Conservation (phyloP, 2,113 vertebrate genomes). For the Prolemur simus region DNA sequence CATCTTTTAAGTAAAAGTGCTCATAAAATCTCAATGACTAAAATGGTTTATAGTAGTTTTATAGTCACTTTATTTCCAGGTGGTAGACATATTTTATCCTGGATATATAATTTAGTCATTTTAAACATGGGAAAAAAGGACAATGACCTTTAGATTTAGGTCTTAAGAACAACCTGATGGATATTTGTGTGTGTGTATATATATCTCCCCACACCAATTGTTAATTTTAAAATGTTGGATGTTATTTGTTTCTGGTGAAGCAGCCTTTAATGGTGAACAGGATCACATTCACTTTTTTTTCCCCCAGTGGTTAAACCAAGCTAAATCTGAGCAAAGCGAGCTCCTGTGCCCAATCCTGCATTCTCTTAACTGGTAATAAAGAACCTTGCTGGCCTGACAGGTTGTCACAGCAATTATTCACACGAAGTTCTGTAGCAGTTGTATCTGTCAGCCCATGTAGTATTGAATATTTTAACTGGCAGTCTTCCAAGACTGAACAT, state of each 20-base stretch:
- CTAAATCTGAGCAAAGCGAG: constrained; percentile 58
- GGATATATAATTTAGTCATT: background rate
- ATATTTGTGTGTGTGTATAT: background rate
- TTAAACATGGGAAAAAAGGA: background rate
- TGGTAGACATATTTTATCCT: background rate
- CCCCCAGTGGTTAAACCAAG: constrained; percentile 48
- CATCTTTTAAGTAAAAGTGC: background rate
- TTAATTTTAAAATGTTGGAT: constrained; percentile 24
- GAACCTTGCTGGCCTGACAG: constrained; percentile 65
- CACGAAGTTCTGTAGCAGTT: constrained; percentile 69
- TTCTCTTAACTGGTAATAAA: constrained; percentile 75
- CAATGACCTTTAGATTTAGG: background rate
- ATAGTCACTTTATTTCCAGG: background rate
- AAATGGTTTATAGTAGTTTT: background rate
- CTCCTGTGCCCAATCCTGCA: constrained; percentile 41
- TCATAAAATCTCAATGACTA: background rate
- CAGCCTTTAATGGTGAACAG: constrained; percentile 47
- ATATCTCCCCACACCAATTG: background rate
- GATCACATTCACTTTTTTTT: constrained; percentile 71
- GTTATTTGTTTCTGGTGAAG: constrained; percentile 52
- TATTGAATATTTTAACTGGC: constrained; percentile 81
- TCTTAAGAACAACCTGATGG: background rate
- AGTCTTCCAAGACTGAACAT: constrained; percentile 78
- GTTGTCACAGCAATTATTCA: constrained; percentile 81
- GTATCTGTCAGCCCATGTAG: constrained; percentile 75